A percentile compares a stretch with the other conserved stretches of the same genome.
These are phyloP conservation scores for Plemyria rubiginata DNA, from an alignment of 2,888 invertebrate species.

Conservation along the genomic window DNA sequence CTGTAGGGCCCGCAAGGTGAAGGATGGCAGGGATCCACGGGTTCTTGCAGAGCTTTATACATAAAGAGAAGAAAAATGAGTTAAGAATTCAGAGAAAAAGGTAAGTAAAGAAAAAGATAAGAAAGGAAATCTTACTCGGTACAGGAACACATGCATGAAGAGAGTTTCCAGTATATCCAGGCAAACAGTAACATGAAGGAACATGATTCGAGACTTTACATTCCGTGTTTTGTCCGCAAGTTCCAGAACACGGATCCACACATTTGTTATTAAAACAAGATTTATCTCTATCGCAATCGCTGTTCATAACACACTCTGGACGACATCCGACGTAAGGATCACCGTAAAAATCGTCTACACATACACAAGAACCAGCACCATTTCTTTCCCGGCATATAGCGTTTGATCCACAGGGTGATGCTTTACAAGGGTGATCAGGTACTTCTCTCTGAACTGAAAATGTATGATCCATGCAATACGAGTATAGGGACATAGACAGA, in stretches of 20 bases:
- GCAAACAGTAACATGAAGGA: slow-evolving; percentile 90
- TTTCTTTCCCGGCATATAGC: slow-evolving; percentile 90
- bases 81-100: slow-evolving; percentile 54
- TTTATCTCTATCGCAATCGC: slow-evolving; percentile 88
- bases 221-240: slow-evolving; percentile 91
- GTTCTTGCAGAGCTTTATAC: slow-evolving; percentile 74
- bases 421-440: slow-evolving; percentile 89
- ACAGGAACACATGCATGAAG: slow-evolving; percentile 87
- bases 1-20: slow-evolving; percentile 93
- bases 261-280: slow-evolving; percentile 93
- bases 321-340: slow-evolving; percentile 92
- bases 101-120: slow-evolving; percentile 61
- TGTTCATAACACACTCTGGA: slow-evolving; percentile 92
- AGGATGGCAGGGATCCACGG: slow-evolving; percentile 88
- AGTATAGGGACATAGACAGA: slow-evolving; percentile 7
- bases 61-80: slow-evolving; percentile 55
- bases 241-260: slow-evolving; percentile 90
- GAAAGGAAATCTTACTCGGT: slow-evolving; percentile 84
- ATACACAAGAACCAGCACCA: slow-evolving; percentile 91
- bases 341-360: slow-evolving; percentile 89
- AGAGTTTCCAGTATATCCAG: slow-evolving; percentile 90
- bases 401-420: slow-evolving; percentile 92
- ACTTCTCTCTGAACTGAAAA: slow-evolving; percentile 84
- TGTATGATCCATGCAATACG: slow-evolving; percentile 44
- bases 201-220: slow-evolving; percentile 91